Evolutionary conservation across 2,113 vertebrate genomes (phyloP).

Genomic region (Stegostoma tigrinum): DNA sequence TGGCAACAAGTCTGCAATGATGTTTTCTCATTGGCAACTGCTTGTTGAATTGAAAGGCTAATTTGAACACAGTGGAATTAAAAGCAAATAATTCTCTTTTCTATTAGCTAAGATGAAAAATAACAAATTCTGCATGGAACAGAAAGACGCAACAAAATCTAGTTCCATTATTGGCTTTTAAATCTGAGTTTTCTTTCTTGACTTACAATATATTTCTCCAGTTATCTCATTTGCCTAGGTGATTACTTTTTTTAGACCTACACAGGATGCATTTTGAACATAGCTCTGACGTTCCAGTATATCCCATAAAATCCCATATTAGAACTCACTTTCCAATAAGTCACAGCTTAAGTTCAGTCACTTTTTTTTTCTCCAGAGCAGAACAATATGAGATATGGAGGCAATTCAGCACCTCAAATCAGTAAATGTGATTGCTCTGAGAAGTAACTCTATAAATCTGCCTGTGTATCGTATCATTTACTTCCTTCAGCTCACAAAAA

Average conservation of each 20-base stretch:
- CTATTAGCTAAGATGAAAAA: neutral
- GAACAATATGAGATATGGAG: neutral
- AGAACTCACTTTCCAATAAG: neutral
- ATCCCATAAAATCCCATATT: neutral
- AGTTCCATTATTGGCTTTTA: neutral
- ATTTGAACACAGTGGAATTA: neutral
- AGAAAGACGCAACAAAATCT: neutral
- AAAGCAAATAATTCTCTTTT: neutral
- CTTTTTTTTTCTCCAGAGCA: neutral
- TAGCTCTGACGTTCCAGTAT: neutral
- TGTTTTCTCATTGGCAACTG: neutral
- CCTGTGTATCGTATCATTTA: no score
- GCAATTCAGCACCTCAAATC: neutral
- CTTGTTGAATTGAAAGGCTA: neutral
- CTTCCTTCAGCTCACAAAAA: no score
- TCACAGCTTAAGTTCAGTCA: no score
- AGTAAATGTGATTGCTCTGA: neutral
- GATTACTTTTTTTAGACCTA: neutral
- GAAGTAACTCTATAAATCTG: neutral
- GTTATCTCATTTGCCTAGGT: neutral
- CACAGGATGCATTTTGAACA: neutral
- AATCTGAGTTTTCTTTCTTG: neutral
- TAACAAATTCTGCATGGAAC: neutral
- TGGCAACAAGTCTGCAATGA: neutral
- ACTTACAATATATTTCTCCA: neutral